Percentiles rank a stretch among this genome's conserved stretches.
Conservation (phyloP, 1,140 invertebrate genomes). For the Proctacanthus coquilletti region DNA sequence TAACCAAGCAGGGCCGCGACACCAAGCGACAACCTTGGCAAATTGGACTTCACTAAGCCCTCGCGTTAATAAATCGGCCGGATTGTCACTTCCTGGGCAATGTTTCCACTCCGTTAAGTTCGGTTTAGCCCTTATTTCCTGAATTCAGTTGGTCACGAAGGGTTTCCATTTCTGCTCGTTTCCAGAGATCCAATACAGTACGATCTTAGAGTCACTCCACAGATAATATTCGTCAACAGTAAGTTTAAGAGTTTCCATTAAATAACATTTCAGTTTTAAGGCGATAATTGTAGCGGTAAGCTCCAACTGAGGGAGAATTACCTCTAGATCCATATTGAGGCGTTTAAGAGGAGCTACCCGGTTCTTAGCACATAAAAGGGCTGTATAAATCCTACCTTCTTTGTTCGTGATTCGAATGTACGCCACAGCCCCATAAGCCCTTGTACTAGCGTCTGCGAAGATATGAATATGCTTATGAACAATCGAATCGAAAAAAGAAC, state of each 20-base stretch:
- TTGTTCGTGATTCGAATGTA: conserved; percentile 12
- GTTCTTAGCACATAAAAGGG: conserved; percentile 22
- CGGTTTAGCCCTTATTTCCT: conserved; percentile 10
- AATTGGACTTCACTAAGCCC: conserved; percentile 1
- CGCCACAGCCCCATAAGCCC: conserved; percentile 16
- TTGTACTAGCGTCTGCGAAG: conserved; percentile 19
- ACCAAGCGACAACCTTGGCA: background rate
- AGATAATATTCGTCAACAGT: background rate
- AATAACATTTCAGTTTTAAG: conserved; percentile 7
- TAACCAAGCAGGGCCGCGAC: too few species aligned
- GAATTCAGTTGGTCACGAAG: conserved; percentile 15
- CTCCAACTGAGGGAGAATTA: conserved; percentile 21
- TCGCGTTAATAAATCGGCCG: conserved; percentile 9
- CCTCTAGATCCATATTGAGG: conserved; percentile 10
- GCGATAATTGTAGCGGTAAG: conserved; percentile 17
- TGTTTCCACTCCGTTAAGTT: conserved; percentile 12
- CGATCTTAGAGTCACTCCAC: conserved; percentile 6
- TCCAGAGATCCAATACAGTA: conserved; percentile 1
- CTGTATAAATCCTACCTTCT: conserved; percentile 7
- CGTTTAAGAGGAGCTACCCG: conserved; percentile 23
- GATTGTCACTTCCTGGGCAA: conserved; percentile 10
- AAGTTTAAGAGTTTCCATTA: background rate
- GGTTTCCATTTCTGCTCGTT: conserved; percentile 8
- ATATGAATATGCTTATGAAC: conserved; percentile 9
- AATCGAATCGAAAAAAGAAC: too few species aligned